phyloP scores from a whole-genome alignment of 2,113 vertebrate species.

The Caranx ignobilis region DNA sequence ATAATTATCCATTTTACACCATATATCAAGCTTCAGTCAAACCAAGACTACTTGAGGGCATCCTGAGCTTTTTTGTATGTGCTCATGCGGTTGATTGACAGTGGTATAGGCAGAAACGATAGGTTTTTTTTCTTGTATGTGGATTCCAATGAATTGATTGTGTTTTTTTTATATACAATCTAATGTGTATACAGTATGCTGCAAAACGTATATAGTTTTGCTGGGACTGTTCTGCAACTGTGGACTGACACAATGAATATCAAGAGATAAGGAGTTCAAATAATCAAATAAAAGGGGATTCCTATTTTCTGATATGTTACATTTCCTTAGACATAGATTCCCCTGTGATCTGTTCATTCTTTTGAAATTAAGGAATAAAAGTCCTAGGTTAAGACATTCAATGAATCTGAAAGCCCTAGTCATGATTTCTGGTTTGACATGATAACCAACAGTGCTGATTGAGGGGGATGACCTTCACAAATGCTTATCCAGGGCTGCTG shows the following conservation, averaged over 20 bases:
- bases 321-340: neutral
- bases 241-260: neutral
- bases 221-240: no score
- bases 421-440: conserved; percentile 64
- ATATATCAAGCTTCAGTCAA: no score
- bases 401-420: conserved; percentile 50
- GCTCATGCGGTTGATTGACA: conserved; percentile 9
- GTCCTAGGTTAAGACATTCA: conserved; percentile 58
- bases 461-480: conserved; percentile 73
- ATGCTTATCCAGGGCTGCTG: conserved; percentile 58
- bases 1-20: conserved; percentile 23
- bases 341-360: conserved; percentile 32
- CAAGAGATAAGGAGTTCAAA: neutral
- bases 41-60: neutral
- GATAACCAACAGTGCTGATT: conserved; percentile 71
- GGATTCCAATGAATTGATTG: no score
- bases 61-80: neutral
- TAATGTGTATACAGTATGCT: neutral
- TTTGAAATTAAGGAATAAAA: conserved; percentile 36
- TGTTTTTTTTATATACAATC: neutral
- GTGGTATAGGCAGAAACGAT: neutral
- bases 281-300: neutral
- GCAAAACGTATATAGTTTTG: no score
- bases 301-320: neutral
- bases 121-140: neutral